A percentile compares a stretch with the other conserved stretches of the same genome.
Conservation (phyloP, 2,888 invertebrate genomes). For the Acanthococcus lagerstroemiae region DNA sequence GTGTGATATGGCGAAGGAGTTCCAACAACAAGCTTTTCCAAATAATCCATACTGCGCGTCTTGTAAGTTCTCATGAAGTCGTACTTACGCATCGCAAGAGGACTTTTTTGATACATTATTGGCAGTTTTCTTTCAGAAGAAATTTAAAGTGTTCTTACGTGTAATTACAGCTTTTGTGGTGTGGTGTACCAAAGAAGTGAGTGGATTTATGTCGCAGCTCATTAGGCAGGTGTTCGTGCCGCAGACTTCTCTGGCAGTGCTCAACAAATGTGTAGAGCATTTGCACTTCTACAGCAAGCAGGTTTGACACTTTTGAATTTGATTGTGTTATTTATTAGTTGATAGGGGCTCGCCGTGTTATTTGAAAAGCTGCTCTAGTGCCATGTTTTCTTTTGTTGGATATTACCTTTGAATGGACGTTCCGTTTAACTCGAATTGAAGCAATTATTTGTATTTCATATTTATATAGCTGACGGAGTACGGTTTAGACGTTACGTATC, state of each 20-base stretch:
- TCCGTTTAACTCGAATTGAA: too few species aligned
- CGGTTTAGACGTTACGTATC: slow-evolving; percentile 85
- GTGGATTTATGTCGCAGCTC: slow-evolving; percentile 66
- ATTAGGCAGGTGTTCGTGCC: slow-evolving; percentile 83
- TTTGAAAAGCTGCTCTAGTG: not conserved
- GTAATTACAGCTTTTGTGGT: slow-evolving; percentile 61
- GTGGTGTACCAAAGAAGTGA: slow-evolving; percentile 79
- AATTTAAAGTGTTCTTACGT: not conserved
- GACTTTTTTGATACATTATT: not conserved
- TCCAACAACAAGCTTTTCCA: slow-evolving; percentile 64
- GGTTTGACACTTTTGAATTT: slow-evolving; percentile 43
- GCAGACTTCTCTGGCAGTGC: slow-evolving; percentile 69
- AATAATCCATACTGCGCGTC: slow-evolving; percentile 57
- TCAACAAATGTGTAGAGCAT: slow-evolving; percentile 76
- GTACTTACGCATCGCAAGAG: not conserved
- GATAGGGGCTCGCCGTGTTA: slow-evolving; percentile 2
- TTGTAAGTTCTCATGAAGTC: slow-evolving; percentile 12
- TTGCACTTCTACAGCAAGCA: slow-evolving; percentile 64
- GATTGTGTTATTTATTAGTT: slow-evolving; percentile 20
- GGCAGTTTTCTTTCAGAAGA: too few species aligned
- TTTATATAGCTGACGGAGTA: slow-evolving; percentile 47
- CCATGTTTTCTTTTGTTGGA: slow-evolving; percentile 26
- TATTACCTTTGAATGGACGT: slow-evolving; percentile 18
- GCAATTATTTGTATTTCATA: too few species aligned
- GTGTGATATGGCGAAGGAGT: slow-evolving; percentile 63